Evolutionary conservation across 2,888 invertebrate genomes (phyloP).

Genomic region (Pseudoips prasinana): DNA sequence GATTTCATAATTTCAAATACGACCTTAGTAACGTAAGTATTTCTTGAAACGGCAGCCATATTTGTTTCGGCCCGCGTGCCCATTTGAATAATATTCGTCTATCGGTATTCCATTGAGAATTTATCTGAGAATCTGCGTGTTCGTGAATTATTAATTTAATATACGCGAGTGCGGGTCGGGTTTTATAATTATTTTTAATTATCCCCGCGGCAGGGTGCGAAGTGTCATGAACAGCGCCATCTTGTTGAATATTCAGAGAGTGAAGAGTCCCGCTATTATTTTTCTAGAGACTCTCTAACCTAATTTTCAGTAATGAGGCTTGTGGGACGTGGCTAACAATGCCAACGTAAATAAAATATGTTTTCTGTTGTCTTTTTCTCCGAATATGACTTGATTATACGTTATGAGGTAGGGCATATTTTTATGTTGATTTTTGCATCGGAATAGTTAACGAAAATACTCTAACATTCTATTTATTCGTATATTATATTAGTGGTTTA

Average conservation of each 20-base stretch:
- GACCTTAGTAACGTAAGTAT: background rate
- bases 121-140: constrained; percentile 24
- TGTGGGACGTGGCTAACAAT: constrained; percentile 46
- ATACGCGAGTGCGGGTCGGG: constrained; percentile 33
- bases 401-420: constrained; percentile 19
- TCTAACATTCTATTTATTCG: too few species aligned
- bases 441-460: too few species aligned
- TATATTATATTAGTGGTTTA: too few species aligned
- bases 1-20: constrained; percentile 3
- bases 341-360: constrained; percentile 49
- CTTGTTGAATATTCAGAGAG: constrained; percentile 65
- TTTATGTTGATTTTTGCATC: too few species aligned
- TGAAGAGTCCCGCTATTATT: constrained; percentile 58
- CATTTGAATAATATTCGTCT: constrained; percentile 13
- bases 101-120: constrained; percentile 25
- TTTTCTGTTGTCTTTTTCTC: constrained; percentile 40
- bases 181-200: constrained; percentile 69
- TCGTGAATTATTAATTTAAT: constrained; percentile 48
- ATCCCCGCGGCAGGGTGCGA: constrained; percentile 38
- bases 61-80: background rate
- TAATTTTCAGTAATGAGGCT: constrained; percentile 67
- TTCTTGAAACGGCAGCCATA: constrained; percentile 6
- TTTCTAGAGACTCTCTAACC: constrained; percentile 60
- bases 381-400: constrained; percentile 37
- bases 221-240: constrained; percentile 33